Evolutionary conservation across 1,140 invertebrate genomes (phyloP).

Genomic region (Psilanteris sp.): DNA sequence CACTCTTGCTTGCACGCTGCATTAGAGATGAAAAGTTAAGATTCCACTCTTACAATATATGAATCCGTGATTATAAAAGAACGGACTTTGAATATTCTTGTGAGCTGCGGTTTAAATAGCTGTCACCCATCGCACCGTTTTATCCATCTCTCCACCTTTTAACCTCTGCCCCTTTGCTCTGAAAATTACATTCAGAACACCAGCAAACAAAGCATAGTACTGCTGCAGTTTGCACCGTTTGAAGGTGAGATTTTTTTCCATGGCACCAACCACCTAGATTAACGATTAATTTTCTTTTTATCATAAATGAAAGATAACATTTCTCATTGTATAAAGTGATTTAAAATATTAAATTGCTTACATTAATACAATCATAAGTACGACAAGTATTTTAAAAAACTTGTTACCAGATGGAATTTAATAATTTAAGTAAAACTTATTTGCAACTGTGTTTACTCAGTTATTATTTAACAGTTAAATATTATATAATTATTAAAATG

Average conservation of each 20-base stretch:
- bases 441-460: too few relatives aligned
- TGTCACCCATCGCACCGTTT: slow-evolving; percentile 37
- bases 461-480: too few relatives aligned
- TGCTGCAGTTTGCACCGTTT: slow-evolving; percentile 50
- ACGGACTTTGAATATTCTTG: slow-evolving; percentile 46
- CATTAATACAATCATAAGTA: too few relatives aligned
- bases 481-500: too few relatives aligned
- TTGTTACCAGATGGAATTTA: too few relatives aligned
- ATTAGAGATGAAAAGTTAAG: slow-evolving; percentile 63
- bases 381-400: too few relatives aligned
- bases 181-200: slow-evolving; percentile 33
- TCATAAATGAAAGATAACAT: too few relatives aligned
- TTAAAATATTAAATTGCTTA: too few relatives aligned
- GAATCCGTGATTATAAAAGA: slow-evolving; percentile 52
- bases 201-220: slow-evolving; percentile 40
- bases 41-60: slow-evolving; percentile 47
- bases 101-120: slow-evolving; percentile 43
- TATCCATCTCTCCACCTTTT: slow-evolving; percentile 32
- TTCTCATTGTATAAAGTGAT: too few relatives aligned
- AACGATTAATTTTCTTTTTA: too few relatives aligned
- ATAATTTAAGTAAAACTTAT: too few relatives aligned
- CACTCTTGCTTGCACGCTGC: slow-evolving; percentile 52
- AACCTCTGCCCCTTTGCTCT: slow-evolving; percentile 17
- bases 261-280: too few relatives aligned
- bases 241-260: slow-evolving; percentile 17